Evolutionary conservation across 2,113 vertebrate genomes (phyloP), one percentile per base, ranked within the genome.

Genomic region (Ochotona curzoniae): DNA sequence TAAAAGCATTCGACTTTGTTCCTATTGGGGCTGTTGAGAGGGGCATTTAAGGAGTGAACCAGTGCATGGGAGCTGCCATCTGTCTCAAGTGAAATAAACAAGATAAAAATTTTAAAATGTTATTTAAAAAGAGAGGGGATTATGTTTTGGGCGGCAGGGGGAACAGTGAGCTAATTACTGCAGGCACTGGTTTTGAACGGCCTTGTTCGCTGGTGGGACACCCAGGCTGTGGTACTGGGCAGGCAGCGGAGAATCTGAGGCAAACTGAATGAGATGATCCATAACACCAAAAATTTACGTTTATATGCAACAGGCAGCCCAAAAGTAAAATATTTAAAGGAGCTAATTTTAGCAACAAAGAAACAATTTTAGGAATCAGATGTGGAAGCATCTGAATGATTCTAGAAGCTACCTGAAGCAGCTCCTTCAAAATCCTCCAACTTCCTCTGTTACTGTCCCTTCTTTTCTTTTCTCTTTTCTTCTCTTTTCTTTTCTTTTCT

Each of bases 271-370:
- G 17, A 87, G 32, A 63, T 23, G 7, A 64, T n/a, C 15, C 26
- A 30, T 18, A 25, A 57, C 54, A 87, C 63, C 63, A 87, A 54
- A 90, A 54, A 78, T 61, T 20, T 73, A 66, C 47, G 73, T 88
- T 79, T 51, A 44, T 54, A 49, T 30, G 63, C 49, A 67, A 90
- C 49, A 60, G 35, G 47, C 9, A 73, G 66, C 60, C 51, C 64
- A 13, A 57, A 94, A 57, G 61, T 23, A 85, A 90, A 79, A 81
- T 49, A 86, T 67, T 78, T 64, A 66, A 83, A 83, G 47, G 32
- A 38, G 64, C 35, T 14, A 18, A 83, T 60, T 61, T 73, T 90
- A 91, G n/a, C 57, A n/a, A 66, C 32, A 83, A 90, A 76, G 63
- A 83, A 87, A 23, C 14, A 23, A 66, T 67, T 25, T 60, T 78